Percentiles rank a stretch among this genome's conserved stretches.
phyloP scores from a whole-genome alignment of 2,888 invertebrate genomes.

The Ypsolopha sequella region DNA sequence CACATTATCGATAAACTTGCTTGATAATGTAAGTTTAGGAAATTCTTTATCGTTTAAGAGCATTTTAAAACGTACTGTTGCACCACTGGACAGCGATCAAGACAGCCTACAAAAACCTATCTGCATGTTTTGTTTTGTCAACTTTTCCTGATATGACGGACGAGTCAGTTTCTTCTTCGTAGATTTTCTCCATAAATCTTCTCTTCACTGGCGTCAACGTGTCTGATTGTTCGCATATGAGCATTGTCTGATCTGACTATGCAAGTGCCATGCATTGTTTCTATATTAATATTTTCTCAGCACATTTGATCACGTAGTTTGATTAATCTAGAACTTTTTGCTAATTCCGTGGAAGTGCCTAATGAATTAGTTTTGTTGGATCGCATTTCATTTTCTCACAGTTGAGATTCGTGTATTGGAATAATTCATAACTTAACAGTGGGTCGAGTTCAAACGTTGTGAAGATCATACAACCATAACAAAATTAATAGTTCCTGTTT shows the following conservation, averaged over 20 bases:
- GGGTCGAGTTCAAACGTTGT: too few relatives aligned
- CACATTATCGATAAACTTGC: too few relatives aligned
- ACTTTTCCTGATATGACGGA: neutral
- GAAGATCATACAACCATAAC: too few relatives aligned
- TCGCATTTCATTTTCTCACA: neutral
- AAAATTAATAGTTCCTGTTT: too few relatives aligned
- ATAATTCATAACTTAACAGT: too few relatives aligned
- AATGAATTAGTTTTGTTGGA: neutral
- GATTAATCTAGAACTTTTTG: neutral
- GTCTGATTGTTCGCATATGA: neutral
- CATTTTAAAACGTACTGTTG: too few relatives aligned
- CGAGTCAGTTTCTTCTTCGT: neutral
- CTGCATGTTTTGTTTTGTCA: too few relatives aligned
- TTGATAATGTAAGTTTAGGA: too few relatives aligned
- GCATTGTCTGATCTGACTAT: neutral
- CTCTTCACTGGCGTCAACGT: neutral
- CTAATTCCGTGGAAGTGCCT: neutral
- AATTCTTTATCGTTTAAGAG: too few relatives aligned
- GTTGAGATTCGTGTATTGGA: neutral
- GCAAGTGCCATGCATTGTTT: neutral
- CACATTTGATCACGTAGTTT: neutral
- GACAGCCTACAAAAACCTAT: too few relatives aligned
- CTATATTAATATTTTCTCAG: neutral
- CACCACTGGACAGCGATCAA: too few relatives aligned
- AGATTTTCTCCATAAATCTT: neutral